Evolutionary conservation across 1,140 invertebrate species (phyloP).

Genomic region (Drosophila sulfurigaster): DNA sequence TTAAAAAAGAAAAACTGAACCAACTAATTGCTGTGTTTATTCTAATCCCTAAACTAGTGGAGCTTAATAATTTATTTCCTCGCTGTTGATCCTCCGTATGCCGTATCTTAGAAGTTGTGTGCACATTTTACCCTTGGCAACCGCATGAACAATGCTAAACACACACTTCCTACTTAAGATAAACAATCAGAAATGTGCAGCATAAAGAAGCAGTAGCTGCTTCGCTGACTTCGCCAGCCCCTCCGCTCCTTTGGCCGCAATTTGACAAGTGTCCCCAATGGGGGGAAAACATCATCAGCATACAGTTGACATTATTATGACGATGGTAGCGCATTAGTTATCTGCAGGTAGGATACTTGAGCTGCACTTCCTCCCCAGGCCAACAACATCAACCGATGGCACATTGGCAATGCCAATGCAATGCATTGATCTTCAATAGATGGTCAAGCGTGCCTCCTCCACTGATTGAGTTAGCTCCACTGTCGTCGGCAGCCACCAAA

Average conservation of each 20-base stretch:
- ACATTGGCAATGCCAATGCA: no score
- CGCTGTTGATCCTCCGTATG: not conserved
- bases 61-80: not conserved
- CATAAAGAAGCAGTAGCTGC: slow-evolving; percentile 27
- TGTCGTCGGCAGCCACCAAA: slow-evolving; percentile 7
- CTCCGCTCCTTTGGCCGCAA: not conserved
- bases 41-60: not conserved
- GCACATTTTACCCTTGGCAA: not conserved
- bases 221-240: not conserved
- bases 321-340: slow-evolving; percentile 60
- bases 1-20: no score
- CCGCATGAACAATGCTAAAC: slow-evolving; percentile 26
- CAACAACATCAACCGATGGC: slow-evolving; percentile 14
- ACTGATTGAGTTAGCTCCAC: slow-evolving; percentile 52
- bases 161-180: slow-evolving; percentile 47
- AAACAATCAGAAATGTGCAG: slow-evolving; percentile 5
- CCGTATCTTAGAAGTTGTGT: not conserved
- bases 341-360: slow-evolving; percentile 59
- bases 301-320: slow-evolving; percentile 69
- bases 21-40: not conserved
- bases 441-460: slow-evolving; percentile 54
- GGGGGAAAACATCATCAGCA: slow-evolving; percentile 30
- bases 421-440: slow-evolving; percentile 67
- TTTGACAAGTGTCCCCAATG: slow-evolving; percentile 24
- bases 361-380: slow-evolving; percentile 61